These are phyloP conservation scores for Erebia palarica DNA, from an alignment of 2,888 invertebrate species.

Conservation along the genomic window DNA sequence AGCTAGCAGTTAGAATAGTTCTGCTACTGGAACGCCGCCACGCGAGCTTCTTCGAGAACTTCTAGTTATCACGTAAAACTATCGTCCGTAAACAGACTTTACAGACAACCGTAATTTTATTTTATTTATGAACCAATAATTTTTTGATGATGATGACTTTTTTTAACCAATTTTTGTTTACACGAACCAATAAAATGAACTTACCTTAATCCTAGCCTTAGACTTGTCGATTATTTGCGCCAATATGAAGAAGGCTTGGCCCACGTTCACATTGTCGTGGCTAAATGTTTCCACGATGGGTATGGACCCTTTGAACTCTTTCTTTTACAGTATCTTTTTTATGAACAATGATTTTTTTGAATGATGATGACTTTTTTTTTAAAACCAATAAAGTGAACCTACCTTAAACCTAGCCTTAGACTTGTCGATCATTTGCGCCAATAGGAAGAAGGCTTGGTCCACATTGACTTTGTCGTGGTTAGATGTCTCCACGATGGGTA, in stretches of 20 bases:
- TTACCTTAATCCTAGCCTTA: slow-evolving; percentile 86
- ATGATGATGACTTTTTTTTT: too few relatives aligned
- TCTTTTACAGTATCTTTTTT: too few relatives aligned
- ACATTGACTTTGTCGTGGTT: slow-evolving; percentile 88
- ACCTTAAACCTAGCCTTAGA: slow-evolving; percentile 88
- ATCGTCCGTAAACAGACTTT: too few relatives aligned
- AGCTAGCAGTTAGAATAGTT: too few relatives aligned
- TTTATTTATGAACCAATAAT: too few relatives aligned
- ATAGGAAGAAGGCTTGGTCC: neutral
- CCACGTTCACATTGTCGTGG: slow-evolving; percentile 85
- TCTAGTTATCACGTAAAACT: too few relatives aligned
- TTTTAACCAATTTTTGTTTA: too few relatives aligned
- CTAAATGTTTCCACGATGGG: slow-evolving; percentile 97
- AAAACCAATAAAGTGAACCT: slow-evolving; percentile 24
- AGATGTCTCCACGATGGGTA: slow-evolving; percentile 96
- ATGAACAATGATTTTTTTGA: too few relatives aligned
- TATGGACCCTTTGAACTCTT: slow-evolving; percentile 86
- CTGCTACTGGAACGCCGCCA: too few relatives aligned
- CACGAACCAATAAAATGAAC: slow-evolving; percentile 20
- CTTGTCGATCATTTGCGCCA: slow-evolving; percentile 95
- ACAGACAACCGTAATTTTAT: too few relatives aligned
- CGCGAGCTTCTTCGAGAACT: too few relatives aligned
- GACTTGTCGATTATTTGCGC: slow-evolving; percentile 96
- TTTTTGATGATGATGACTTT: too few relatives aligned
- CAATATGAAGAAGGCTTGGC: neutral